These are phyloP conservation scores for Hyposmocoma kahamanoa DNA, from an alignment of 1,140 invertebrate species.

Conservation along the genomic window DNA sequence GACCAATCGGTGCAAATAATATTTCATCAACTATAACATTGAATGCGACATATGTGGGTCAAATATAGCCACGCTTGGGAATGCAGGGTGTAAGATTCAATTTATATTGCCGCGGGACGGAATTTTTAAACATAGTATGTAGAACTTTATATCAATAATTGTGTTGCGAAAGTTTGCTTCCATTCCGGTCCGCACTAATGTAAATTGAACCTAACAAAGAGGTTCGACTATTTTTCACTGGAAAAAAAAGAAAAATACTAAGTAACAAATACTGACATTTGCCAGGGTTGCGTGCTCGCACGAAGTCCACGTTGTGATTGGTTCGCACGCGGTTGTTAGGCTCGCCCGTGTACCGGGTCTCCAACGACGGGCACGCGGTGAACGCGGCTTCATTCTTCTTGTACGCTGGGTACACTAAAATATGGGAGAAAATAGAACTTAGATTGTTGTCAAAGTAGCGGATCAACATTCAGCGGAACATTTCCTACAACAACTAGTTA, in stretches of 20 bases:
- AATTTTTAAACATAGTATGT: too few relatives aligned
- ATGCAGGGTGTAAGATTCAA: too few relatives aligned
- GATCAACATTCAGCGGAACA: background rate
- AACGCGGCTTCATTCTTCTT: conserved; percentile 80
- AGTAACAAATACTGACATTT: conserved; percentile 52
- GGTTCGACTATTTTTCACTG: too few relatives aligned
- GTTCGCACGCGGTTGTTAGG: conserved; percentile 80
- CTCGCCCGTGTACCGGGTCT: conserved; percentile 85
- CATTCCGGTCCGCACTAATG: too few relatives aligned
- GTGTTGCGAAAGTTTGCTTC: too few relatives aligned
- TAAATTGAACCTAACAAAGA: background rate
- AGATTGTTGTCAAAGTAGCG: background rate
- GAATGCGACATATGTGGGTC: too few relatives aligned
- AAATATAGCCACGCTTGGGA: too few relatives aligned
- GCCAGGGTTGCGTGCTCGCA: conserved; percentile 79
- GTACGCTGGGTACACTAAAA: conserved; percentile 75
- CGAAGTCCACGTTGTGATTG: conserved; percentile 80
- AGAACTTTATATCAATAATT: too few relatives aligned
- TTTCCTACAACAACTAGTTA: background rate
- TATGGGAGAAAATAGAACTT: background rate
- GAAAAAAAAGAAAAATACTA: too few relatives aligned
- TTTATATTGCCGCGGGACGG: too few relatives aligned
- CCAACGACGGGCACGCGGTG: conserved; percentile 80
- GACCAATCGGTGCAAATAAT: too few relatives aligned
- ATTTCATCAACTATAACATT: too few relatives aligned